These are phyloP conservation scores for Okamejei kenojei DNA, from an alignment of 2,797 vertebrate species.

Conservation along the genomic window DNA sequence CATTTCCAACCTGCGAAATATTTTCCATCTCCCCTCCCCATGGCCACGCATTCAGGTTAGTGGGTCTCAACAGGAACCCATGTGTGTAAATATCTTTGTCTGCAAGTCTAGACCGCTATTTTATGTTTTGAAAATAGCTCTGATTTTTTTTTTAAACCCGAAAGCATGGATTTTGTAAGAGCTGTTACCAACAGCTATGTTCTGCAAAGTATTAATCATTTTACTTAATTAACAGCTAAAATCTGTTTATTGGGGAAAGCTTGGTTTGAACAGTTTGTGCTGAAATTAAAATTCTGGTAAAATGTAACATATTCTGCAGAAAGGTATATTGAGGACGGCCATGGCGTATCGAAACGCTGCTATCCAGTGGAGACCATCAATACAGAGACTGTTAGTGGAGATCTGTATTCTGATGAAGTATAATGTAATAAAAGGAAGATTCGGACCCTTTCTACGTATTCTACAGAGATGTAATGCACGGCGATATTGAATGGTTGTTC, in stretches of 20 bases:
- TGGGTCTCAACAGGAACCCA: slow-evolving; percentile 39
- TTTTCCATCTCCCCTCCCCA: slow-evolving; percentile 81
- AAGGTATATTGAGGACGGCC: not conserved
- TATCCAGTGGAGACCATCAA: not conserved
- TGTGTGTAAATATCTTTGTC: not conserved
- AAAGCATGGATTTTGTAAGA: not conserved
- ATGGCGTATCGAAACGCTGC: not conserved
- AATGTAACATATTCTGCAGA: not conserved
- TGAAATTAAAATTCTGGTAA: not conserved
- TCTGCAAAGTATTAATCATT: not conserved
- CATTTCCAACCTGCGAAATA: slow-evolving; percentile 88
- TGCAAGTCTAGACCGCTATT: not conserved
- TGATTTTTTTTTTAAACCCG: not conserved
- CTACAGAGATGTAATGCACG: slow-evolving; percentile 1
- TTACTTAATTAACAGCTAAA: not conserved
- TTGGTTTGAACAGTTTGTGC: not conserved
- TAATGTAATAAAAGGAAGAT: not conserved
- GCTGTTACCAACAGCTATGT: too few species aligned
- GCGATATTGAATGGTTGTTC: not conserved
- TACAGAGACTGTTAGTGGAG: not conserved
- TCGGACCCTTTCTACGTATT: slow-evolving; percentile 8
- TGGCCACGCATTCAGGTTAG: slow-evolving; percentile 89
- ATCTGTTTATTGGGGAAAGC: not conserved
- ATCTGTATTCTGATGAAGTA: not conserved
- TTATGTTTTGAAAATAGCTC: not conserved